These are phyloP conservation scores for Hyla sarda DNA, from an alignment of 2,113 vertebrate genomes.

Conservation along the genomic window DNA sequence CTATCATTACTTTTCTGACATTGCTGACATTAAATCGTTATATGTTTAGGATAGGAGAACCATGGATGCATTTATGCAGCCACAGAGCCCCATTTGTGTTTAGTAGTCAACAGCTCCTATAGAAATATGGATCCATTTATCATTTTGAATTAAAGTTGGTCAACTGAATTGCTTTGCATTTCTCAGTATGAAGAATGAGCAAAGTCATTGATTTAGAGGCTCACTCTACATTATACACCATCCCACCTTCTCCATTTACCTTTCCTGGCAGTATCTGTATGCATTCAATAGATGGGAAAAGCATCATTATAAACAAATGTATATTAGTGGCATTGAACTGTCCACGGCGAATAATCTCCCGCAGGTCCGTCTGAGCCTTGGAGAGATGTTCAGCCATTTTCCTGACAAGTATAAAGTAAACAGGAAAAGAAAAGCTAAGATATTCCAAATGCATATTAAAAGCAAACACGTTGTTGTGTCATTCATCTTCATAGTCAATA, in stretches of 20 bases:
- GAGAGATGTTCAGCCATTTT: neutral
- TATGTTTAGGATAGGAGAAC: slow-evolving; percentile 32
- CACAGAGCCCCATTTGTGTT: slow-evolving; percentile 18
- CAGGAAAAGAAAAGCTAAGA: neutral
- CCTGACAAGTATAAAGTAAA: neutral
- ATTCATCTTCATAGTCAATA: neutral
- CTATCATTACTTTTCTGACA: slow-evolving; percentile 47
- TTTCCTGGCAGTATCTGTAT: slow-evolving; percentile 46
- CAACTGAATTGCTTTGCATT: neutral
- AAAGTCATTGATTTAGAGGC: slow-evolving; percentile 34
- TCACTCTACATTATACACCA: slow-evolving; percentile 18
- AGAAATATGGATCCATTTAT: slow-evolving; percentile 44
- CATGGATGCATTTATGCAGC: slow-evolving; percentile 45
- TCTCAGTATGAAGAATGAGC: slow-evolving; percentile 17
- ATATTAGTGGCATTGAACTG: neutral
- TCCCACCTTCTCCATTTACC: slow-evolving; percentile 30
- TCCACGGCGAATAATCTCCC: neutral
- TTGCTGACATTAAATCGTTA: slow-evolving; percentile 50
- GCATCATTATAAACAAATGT: neutral
- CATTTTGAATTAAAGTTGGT: slow-evolving; percentile 32
- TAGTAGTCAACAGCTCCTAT: slow-evolving; percentile 27
- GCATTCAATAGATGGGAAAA: slow-evolving; percentile 36
- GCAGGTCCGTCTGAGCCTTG: neutral
- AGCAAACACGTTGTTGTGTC: neutral
- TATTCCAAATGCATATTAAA: slow-evolving; percentile 1